Evolutionary conservation across 2,113 vertebrate species (phyloP).

Genomic region (Vulpes vulpes): DNA sequence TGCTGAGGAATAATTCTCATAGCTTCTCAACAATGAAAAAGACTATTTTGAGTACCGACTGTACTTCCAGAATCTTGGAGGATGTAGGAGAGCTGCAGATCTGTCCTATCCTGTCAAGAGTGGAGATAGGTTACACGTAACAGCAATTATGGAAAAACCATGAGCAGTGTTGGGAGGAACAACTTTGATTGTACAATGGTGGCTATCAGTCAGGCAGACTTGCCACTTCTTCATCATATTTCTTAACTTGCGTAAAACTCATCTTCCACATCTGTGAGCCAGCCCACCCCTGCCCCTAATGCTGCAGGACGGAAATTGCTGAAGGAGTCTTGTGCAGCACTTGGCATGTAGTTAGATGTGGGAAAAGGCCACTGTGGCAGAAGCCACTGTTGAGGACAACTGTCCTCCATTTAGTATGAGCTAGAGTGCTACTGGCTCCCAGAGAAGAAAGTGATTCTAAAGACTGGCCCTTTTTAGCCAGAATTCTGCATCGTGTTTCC

Average conservation of each 20-base stretch:
- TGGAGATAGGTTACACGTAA: not conserved
- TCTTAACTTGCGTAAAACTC: slow-evolving; percentile 1
- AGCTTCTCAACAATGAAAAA: not conserved
- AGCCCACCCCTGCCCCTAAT: not conserved
- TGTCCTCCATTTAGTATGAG: not conserved
- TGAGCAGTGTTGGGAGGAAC: not conserved
- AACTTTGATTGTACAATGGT: no score
- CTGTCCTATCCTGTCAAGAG: not conserved
- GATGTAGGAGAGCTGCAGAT: not conserved
- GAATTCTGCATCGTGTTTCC: not conserved
- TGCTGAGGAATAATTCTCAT: not conserved
- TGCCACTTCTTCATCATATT: not conserved
- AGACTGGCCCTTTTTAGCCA: not conserved
- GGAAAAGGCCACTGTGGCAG: not conserved
- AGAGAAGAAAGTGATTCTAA: not conserved
- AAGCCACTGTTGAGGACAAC: not conserved
- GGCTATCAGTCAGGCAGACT: not conserved
- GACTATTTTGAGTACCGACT: not conserved
- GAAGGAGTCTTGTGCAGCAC: not conserved
- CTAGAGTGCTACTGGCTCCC: not conserved
- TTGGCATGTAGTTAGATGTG: not conserved
- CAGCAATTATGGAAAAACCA: not conserved
- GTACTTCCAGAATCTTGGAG: not conserved
- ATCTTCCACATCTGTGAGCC: not conserved
- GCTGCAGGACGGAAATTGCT: not conserved